A percentile compares a stretch with the other conserved stretches of the same genome.
Evolutionary conservation across 35 echinoderm and acorn worm species (phyloP).

Genomic region (Strongylocentrotus purpuratus): DNA sequence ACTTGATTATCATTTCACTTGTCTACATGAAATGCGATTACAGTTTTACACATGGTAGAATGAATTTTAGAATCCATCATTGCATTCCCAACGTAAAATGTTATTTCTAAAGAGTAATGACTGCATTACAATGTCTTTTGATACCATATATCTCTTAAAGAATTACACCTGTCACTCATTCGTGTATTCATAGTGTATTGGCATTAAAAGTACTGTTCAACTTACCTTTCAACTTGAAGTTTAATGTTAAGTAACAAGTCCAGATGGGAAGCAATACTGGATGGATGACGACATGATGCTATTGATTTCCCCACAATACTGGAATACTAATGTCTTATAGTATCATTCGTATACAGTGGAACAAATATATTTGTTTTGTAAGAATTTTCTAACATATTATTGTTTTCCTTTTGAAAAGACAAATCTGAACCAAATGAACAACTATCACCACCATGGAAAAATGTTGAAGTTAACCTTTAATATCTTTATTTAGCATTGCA

Average conservation of each 20-base stretch:
- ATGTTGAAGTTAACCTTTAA: not conserved
- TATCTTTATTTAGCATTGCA: not conserved
- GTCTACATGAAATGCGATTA: not conserved
- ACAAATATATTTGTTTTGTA: too few relatives aligned
- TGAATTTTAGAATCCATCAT: not conserved
- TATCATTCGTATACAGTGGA: too few relatives aligned
- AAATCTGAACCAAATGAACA: too few relatives aligned
- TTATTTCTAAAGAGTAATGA: not conserved
- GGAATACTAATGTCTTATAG: too few relatives aligned
- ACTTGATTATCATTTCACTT: not conserved
- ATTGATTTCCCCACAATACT: too few relatives aligned
- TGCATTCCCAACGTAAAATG: not conserved
- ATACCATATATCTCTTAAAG: not conserved
- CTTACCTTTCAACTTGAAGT: not conserved
- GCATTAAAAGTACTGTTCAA: not conserved
- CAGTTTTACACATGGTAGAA: not conserved
- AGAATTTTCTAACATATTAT: too few relatives aligned
- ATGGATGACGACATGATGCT: too few relatives aligned
- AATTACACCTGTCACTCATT: not conserved
- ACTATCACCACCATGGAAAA: not conserved
- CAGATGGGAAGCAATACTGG: too few relatives aligned
- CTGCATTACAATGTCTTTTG: not conserved
- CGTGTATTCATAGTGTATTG: not conserved
- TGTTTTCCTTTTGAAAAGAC: too few relatives aligned
- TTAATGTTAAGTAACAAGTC: too few relatives aligned